Conservation (phyloP, 2,888 invertebrate species). For the Sinhomidia bicolor region DNA sequence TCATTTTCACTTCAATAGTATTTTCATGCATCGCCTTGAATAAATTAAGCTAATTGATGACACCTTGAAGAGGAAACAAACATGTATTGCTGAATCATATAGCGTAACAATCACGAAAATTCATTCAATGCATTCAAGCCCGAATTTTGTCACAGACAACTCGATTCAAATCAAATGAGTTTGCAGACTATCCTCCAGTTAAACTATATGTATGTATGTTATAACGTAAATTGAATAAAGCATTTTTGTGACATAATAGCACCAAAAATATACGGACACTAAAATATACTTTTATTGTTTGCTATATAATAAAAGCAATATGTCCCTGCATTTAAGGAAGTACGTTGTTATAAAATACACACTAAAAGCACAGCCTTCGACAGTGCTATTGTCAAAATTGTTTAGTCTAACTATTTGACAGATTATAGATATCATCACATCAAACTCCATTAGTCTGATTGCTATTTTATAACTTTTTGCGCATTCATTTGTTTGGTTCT, state of each 20-base stretch:
- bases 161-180: neutral
- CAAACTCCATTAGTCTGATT: too few relatives aligned
- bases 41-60: constrained; percentile 9
- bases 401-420: neutral
- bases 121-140: neutral
- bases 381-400: neutral
- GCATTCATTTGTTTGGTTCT: too few relatives aligned
- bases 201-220: too few relatives aligned
- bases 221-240: neutral
- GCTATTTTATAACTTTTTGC: too few relatives aligned
- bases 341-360: neutral
- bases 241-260: neutral
- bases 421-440: too few relatives aligned
- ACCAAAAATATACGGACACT: too few relatives aligned
- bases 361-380: neutral
- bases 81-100: neutral
- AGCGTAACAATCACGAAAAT: neutral
- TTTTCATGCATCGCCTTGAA: constrained; percentile 12
- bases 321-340: constrained; percentile 27
- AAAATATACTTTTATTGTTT: neutral
- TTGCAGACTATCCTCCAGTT: neutral
- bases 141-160: neutral
- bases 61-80: constrained; percentile 3
- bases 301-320: too few relatives aligned
- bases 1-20: neutral